Evolutionary conservation across 2,113 vertebrate species (phyloP), one percentile per base, ranked within the genome.

Genomic region (Notiomystis cincta): DNA sequence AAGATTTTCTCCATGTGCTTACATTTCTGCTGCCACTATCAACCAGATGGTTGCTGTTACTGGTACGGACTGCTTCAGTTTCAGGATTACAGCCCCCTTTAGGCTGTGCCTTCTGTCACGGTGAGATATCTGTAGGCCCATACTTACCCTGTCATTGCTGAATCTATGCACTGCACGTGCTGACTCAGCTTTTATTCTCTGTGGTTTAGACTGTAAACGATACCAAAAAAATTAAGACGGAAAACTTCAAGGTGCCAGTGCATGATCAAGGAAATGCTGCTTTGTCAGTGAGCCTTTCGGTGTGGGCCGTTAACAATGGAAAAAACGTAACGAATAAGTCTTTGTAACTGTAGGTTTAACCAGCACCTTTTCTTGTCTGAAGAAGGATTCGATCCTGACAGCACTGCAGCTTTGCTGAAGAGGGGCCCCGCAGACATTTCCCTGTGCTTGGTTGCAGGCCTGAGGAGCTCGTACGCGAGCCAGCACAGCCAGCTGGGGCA

Each of bases 401-500:
- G 78, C 45, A 37, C 21, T 53, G 27, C 25, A 24, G 7, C 40
- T 73, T 51, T 66, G 51, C 38, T n/a, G 9, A 12, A 12, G 42
- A 2, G 1, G 35, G 23, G 28, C 30, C 22, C 0, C 3, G 7
- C 5, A 3, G n/a, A 0, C 54, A 18, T 72, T 45, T 82, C 35
- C 11, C 15, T 94, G 50, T 93, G 87, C 51, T 90, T 79, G 79
- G 33, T 95, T 95, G 20, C 90, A 99, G 99, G 99, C 76, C 98
- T 99, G 53, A 98, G 99, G 96, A 98, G 98, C 35, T 99, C 99
- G 5, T 99, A 99, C 19, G 98, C 99, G 27, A 99, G 99, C 97
- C 99, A 99, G 44, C 99, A 99, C 97, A 99, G 99, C 86, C 99
- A 99, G 50, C 98, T 99, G 38, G 99, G 98, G 23, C 99, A 98